Evolutionary conservation across 1,140 invertebrate species (phyloP).

Genomic region (Holotrichia oblita): DNA sequence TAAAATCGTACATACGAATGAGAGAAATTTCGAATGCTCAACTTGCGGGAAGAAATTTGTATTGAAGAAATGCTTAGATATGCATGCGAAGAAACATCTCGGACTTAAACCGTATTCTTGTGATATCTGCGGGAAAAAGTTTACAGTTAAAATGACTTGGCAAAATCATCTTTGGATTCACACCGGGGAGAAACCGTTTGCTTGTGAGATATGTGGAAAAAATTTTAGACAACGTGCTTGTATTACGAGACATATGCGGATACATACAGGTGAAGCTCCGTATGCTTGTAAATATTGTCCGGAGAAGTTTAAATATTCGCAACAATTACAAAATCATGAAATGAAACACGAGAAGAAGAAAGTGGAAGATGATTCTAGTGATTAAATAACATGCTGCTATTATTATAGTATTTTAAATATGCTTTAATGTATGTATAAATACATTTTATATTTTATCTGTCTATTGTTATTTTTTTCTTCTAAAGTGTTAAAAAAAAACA

Average conservation of each 20-base stretch:
- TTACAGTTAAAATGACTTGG: background rate
- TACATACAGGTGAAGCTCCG: background rate
- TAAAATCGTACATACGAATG: background rate
- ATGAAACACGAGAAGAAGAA: background rate
- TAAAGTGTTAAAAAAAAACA: no score
- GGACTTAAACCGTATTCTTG: background rate
- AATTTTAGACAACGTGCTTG: background rate
- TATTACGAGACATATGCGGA: background rate
- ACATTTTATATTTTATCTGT: no score
- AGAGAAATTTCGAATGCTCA: background rate
- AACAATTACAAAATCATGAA: background rate
- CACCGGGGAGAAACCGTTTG: background rate
- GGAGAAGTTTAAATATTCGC: conserved; percentile 1
- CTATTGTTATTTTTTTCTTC: no score
- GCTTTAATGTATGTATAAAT: no score
- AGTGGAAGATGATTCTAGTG: no score
- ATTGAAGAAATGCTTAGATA: background rate
- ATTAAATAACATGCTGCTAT: no score
- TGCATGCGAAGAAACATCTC: background rate
- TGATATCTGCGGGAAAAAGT: background rate
- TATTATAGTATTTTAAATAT: no score
- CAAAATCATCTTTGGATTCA: background rate
- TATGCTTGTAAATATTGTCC: background rate
- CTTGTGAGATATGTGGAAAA: background rate
- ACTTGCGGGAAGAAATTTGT: background rate